Base-by-base conservation (phyloP, 92 coral and sea anemone species). In the Phenganax marumi region DNA sequence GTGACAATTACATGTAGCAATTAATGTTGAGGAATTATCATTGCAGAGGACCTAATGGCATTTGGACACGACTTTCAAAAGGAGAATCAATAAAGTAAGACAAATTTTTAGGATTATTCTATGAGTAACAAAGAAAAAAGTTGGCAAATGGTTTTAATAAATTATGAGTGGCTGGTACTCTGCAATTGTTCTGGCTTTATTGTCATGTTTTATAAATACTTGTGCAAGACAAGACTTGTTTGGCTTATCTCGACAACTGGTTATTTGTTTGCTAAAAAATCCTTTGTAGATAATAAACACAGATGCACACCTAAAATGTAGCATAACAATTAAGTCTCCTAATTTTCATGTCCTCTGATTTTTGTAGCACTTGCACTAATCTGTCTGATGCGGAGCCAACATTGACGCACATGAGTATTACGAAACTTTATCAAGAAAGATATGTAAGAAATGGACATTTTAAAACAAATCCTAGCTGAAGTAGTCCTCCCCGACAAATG, bases 11-110 rank as follows among this genome's bases (percentile, higher is more conserved):
- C n/a, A n/a, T 43, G 10, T 10, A 39, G 49, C 50, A 48, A 26
- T 22, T 24, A 52, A 53, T 75, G 23, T 53, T 75, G 17, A 25
- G 43, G 19, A 7, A 18, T 25, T 66, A 49, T 76, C 61, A 17
- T 86, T 79, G 2, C 82, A 95, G 98, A 68, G 98, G 98, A 22
- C 98, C 98, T 50, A 87, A 92, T 52, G 98, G 98, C 18, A 88
- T 95, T 64, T 95, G 98, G 98, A 95, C 98, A 50, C 91, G 94
- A n/a, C 89, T 95, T 18, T 92, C 98, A 16, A 91, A 91, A 60
- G 98, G 98, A 86, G 97, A 95, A 78, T 85, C 89, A 64, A 77
- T 95, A 43, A 93, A 97, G 97, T 95, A 86, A 84, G 87, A 55
- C 43, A 6, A 57, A 25, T n/a, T 26, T 49, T 13, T 0, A 16